Conservation (phyloP, 2,888 invertebrate genomes). For the Cheilosia vernalis region DNA sequence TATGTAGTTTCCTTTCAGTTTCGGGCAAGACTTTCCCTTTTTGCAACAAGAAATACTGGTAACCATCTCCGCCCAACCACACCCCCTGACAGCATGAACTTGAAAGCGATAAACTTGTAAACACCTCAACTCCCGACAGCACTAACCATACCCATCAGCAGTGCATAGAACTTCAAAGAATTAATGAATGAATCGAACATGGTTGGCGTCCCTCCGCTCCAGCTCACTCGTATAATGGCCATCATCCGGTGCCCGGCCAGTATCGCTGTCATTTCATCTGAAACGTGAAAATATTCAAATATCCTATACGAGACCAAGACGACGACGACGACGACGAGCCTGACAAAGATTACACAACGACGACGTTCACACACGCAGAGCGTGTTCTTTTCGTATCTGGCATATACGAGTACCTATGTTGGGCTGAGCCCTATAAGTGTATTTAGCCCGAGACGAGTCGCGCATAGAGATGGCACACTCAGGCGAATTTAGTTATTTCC, state of each 20-base stretch:
- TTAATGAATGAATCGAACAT: slow-evolving; percentile 59
- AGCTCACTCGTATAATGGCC: slow-evolving; percentile 52
- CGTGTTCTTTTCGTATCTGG: slow-evolving; percentile 29
- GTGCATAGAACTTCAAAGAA: slow-evolving; percentile 45
- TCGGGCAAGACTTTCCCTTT: slow-evolving; percentile 9
- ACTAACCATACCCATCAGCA: too few species aligned
- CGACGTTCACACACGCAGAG: slow-evolving; percentile 10
- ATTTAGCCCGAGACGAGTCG: slow-evolving; percentile 46
- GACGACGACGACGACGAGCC: slow-evolving; percentile 5
- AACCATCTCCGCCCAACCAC: background rate
- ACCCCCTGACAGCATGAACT: slow-evolving; percentile 36
- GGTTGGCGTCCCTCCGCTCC: background rate
- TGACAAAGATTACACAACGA: slow-evolving; percentile 65
- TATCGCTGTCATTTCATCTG: slow-evolving; percentile 44
- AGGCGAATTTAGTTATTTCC: slow-evolving; percentile 48
- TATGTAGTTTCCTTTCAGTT: background rate
- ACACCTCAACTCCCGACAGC: background rate
- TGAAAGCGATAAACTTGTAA: slow-evolving; percentile 12
- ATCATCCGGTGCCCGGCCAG: slow-evolving; percentile 64
- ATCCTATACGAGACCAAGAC: slow-evolving; percentile 35
- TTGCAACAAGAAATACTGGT: background rate
- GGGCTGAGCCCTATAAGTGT: slow-evolving; percentile 60
- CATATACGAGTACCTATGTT: slow-evolving; percentile 15
- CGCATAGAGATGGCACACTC: slow-evolving; percentile 50
- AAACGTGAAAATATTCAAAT: slow-evolving; percentile 71